phyloP scores from a whole-genome alignment of 92 coral and sea anemone genomes.

The Paragorgia papillata region DNA sequence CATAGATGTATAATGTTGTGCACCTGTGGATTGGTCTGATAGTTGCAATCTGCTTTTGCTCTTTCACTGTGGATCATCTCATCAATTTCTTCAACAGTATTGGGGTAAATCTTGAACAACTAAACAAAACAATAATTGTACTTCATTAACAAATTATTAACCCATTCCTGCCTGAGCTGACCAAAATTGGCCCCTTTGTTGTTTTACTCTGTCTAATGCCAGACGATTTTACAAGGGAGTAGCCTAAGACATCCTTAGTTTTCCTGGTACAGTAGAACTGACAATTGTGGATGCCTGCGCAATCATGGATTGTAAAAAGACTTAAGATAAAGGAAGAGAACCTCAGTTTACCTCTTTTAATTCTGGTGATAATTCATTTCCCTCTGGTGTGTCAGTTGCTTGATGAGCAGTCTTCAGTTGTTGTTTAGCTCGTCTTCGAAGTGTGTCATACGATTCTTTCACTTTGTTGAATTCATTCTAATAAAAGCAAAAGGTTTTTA shows the following conservation, averaged over 20 bases:
- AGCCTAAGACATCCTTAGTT: too few relatives aligned
- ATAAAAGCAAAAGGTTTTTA: slow-evolving; percentile 13
- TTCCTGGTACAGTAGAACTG: too few relatives aligned
- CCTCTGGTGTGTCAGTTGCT: slow-evolving; percentile 85
- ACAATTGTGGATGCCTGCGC: too few relatives aligned
- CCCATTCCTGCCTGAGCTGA: too few relatives aligned
- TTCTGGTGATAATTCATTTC: slow-evolving; percentile 74
- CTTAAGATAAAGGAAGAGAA: too few relatives aligned
- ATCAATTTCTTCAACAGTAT: slow-evolving; percentile 85
- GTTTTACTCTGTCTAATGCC: too few relatives aligned
- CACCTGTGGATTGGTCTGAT: slow-evolving; percentile 92
- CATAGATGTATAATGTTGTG: too few relatives aligned
- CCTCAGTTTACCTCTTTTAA: slow-evolving; percentile 72
- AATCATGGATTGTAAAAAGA: too few relatives aligned
- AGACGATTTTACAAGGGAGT: background rate
- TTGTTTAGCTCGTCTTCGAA: slow-evolving; percentile 71
- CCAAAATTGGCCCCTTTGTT: too few relatives aligned
- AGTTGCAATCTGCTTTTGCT: slow-evolving; percentile 93
- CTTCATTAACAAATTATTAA: background rate
- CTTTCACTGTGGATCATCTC: slow-evolving; percentile 90
- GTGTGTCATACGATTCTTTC: slow-evolving; percentile 59
- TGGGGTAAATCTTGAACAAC: slow-evolving; percentile 87
- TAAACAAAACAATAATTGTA: slow-evolving; percentile 12
- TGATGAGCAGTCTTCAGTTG: slow-evolving; percentile 77
- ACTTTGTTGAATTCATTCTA: slow-evolving; percentile 74